Evolutionary conservation across 2,113 vertebrate genomes (phyloP).

Genomic region (Tragelaphus imberbis): DNA sequence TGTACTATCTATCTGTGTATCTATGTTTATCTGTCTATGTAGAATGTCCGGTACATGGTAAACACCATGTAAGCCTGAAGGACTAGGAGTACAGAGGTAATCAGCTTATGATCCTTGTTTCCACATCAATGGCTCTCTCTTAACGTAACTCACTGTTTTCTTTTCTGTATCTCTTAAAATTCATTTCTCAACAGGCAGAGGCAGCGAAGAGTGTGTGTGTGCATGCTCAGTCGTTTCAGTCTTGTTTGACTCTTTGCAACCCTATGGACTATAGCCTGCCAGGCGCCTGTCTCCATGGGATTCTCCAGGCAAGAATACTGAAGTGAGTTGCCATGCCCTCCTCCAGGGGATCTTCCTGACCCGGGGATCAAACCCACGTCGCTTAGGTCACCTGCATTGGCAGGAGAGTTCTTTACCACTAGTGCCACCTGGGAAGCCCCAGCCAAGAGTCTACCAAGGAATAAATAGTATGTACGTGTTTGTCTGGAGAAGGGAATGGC

Average conservation of each 20-base stretch:
- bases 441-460: not conserved
- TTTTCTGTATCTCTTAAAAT: not conserved
- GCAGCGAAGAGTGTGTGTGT: not conserved
- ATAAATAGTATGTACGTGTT: not conserved
- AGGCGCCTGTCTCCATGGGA: not conserved
- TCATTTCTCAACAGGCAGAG: not conserved
- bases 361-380: fast-evolving
- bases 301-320: not conserved
- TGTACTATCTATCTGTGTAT: not conserved
- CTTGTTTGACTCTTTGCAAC: not conserved
- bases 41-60: not conserved
- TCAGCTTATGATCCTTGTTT: not conserved
- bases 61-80: not conserved
- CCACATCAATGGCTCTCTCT: not conserved
- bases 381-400: not conserved
- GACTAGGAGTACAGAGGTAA: not conserved
- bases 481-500: not conserved
- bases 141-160: not conserved
- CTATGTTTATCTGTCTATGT: not conserved
- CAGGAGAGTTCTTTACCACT: not conserved
- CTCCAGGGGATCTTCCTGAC: not conserved
- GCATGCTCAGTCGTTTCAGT: not conserved
- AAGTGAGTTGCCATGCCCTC: not conserved
- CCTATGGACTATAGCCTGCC: not conserved
- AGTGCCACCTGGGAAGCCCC: not conserved